Base-by-base conservation (phyloP, 1,140 invertebrate genomes). In the Pomacea maculata region DNA sequence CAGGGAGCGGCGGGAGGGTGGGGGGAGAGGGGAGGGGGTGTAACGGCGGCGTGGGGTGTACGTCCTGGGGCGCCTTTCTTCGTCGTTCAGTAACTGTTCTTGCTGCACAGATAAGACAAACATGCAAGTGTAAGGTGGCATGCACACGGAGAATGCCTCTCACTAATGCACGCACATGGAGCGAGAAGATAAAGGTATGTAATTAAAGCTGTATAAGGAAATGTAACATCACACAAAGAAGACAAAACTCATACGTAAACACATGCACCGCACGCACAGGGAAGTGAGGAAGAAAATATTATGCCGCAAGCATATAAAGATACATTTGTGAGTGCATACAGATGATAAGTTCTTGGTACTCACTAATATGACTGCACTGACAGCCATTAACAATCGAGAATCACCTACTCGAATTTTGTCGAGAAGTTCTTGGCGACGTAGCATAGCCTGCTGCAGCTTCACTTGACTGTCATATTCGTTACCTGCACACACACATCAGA, bases 361-460 rank as follows among this genome's bases (percentile, higher is more conserved):
- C 73, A 75, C 10, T 5, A 54, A 17, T 45, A 6, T 45, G 34
- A 45, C 2, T 45, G 34, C 34, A 45, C 34, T 1, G 34, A 45
- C 34, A 45, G 34, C 34, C 34, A 45, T 45, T 45, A 45, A 45
- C 34, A 65, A 65, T 19, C 17, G 64, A n/a, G 11, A 21, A 70
- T 9, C 21, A 83, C 84, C 81, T 81, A 89, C 88, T 79, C 85
- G 80, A 34, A 89, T 89, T 85, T 84, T 87, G 65, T 88, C 88
- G 34, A 89, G 78, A 0, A 89, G 82, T 81, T 89, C 88, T 72
- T 89, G 87, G 75, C 88, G 81, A 68, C 86, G 84, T 11, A 89
- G 79, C 86, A 89, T 86, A 74, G 88, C 88, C 82, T 89, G 88
- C 76, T 88, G 87, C n/a, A 89, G 83, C 75, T 84, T 84, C 21